Percentiles rank a stretch among this genome's conserved stretches.
Conservation (phyloP, 2,888 invertebrate genomes). For the Liopterus haemorrhoidalis region DNA sequence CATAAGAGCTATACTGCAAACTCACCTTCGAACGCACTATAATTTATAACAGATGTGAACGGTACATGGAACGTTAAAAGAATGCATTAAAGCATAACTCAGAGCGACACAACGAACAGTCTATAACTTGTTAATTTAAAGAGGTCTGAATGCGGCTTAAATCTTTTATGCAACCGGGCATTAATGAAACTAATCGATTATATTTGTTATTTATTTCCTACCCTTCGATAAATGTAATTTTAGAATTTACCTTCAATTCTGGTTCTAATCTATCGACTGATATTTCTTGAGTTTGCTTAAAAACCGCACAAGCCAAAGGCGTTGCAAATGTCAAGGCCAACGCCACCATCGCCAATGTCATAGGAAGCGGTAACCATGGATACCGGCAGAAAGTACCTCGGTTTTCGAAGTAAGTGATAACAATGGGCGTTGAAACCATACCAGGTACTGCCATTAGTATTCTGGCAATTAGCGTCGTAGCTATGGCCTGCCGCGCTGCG, state of each 20-base stretch:
- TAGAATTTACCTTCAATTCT: conserved; percentile 57
- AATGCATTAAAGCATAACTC: no score
- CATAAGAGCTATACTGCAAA: no score
- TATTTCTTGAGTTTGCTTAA: conserved; percentile 79
- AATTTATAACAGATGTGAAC: no score
- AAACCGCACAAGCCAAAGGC: conserved; percentile 92
- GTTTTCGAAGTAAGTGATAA: conserved; percentile 68
- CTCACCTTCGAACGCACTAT: no score
- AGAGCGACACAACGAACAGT: no score
- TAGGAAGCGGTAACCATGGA: conserved; percentile 66
- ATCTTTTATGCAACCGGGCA: no score
- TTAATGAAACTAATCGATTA: no score
- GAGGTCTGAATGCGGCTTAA: no score
- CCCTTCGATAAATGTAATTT: no score
- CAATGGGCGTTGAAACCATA: conserved; percentile 73
- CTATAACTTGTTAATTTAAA: no score
- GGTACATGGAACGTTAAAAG: no score
- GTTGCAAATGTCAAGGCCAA: conserved; percentile 85
- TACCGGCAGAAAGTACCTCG: conserved; percentile 56
- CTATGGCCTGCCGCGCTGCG: conserved; percentile 79
- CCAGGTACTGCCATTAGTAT: conserved; percentile 91
- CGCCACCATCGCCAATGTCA: conserved; percentile 67
- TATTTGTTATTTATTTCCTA: no score
- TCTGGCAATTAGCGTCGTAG: conserved; percentile 81
- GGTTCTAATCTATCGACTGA: conserved; percentile 64